phyloP scores from a whole-genome alignment of 2,797 vertebrate genomes.

The Smutsia gigantea region DNA sequence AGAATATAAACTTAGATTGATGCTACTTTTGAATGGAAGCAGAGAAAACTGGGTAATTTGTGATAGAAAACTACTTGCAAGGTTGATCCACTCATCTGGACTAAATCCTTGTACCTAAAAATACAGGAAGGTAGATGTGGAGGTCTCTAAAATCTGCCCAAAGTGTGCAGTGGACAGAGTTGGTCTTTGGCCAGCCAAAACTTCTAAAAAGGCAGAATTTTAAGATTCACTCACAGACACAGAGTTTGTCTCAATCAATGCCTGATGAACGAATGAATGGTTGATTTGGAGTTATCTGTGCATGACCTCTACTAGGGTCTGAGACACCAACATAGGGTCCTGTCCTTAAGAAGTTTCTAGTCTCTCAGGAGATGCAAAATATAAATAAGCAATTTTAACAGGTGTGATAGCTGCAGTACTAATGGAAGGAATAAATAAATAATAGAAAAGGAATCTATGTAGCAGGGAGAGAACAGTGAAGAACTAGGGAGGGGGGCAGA shows the following conservation, averaged over 20 bases:
- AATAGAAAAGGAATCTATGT: not conserved
- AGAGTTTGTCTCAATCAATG: not conserved
- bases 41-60: not conserved
- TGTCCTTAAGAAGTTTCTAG: conserved; percentile 25
- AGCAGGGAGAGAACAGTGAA: not conserved
- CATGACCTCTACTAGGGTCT: not conserved
- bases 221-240: not conserved
- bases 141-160: not conserved
- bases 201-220: not conserved
- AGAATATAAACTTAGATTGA: not conserved
- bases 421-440: not conserved
- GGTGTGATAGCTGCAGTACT: not conserved
- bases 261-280: not conserved
- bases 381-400: not conserved
- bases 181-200: not conserved
- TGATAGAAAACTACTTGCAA: not conserved
- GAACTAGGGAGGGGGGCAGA: not conserved
- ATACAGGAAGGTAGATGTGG: not conserved
- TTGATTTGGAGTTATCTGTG: not conserved
- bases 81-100: not conserved
- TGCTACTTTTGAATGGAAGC: not conserved
- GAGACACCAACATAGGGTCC: not conserved
- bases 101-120: not conserved
- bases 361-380: conserved; percentile 17
- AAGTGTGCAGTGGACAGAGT: not conserved